Conservation (phyloP, 2,113 vertebrate species). For the Orthonyx spaldingii region DNA sequence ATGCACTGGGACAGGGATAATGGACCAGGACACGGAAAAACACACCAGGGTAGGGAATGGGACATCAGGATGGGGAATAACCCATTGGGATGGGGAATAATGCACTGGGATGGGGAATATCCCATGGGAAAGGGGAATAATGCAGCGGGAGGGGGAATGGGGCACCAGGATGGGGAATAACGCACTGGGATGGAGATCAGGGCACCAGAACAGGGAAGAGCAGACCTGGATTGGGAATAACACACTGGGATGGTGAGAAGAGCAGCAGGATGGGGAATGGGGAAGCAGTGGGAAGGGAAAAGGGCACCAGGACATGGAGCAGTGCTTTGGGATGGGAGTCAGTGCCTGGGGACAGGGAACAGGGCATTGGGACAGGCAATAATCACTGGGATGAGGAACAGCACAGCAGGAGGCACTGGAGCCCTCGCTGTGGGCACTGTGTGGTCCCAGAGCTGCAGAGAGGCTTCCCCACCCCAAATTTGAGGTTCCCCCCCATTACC, state of each 20-base stretch:
- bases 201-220: background rate
- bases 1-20: too few relatives aligned
- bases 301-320: accelerated
- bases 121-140: background rate
- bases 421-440: background rate
- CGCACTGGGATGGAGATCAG: background rate
- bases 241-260: background rate
- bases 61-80: background rate
- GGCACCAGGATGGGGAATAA: background rate
- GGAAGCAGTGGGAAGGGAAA: accelerated
- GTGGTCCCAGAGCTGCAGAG: background rate
- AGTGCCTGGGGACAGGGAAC: background rate
- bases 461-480: background rate
- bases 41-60: too few relatives aligned
- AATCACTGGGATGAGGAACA: background rate
- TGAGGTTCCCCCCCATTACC: too few relatives aligned
- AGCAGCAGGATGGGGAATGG: background rate
- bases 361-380: background rate
- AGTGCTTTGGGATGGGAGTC: accelerated
- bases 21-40: too few relatives aligned
- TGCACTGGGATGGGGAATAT: background rate
- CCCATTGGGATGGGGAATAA: background rate
- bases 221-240: too few relatives aligned
- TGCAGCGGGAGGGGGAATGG: background rate
- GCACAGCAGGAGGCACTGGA: accelerated